phyloP scores from a whole-genome alignment of 2,888 invertebrate genomes.

The Melanargia galathea region DNA sequence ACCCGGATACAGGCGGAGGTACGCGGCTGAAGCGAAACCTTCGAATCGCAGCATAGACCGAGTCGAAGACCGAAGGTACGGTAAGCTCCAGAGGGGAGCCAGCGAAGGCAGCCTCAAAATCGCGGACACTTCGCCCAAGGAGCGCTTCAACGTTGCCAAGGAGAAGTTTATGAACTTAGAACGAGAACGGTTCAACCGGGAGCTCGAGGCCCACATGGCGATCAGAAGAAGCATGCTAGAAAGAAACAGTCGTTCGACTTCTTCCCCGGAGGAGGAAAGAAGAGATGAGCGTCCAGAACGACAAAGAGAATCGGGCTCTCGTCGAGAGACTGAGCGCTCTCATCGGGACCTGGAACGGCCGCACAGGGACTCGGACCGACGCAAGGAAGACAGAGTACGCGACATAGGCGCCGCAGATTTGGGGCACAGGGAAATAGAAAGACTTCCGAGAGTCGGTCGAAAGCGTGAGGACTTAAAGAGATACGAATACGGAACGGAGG shows the following conservation, averaged over 20 bases:
- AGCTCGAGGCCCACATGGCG: conserved; percentile 79
- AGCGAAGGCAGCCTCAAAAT: conserved; percentile 75
- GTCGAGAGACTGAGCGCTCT: conserved; percentile 74
- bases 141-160: conserved; percentile 92
- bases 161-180: conserved; percentile 92
- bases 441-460: conserved; percentile 72
- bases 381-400: conserved; percentile 68
- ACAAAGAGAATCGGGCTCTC: conserved; percentile 69
- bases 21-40: conserved; percentile 76
- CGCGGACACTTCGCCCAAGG: conserved; percentile 84
- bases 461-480: conserved; percentile 73
- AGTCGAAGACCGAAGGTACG: conserved; percentile 74
- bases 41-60: conserved; percentile 73
- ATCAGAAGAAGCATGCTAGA: conserved; percentile 77
- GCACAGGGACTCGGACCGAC: conserved; percentile 52
- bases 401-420: conserved; percentile 58
- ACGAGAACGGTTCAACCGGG: conserved; percentile 84
- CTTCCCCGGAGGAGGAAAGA: conserved; percentile 79
- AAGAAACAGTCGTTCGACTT: conserved; percentile 79
- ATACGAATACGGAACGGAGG: conserved; percentile 73
- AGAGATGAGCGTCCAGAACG: conserved; percentile 76
- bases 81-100: conserved; percentile 69
- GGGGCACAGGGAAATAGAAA: conserved; percentile 68
- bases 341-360: conserved; percentile 59
- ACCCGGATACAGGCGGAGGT: conserved; percentile 72